A percentile compares a stretch with the other conserved stretches of the same genome.
phyloP scores from a whole-genome alignment of 2,888 invertebrate species.

The Lacanobia oleracea region DNA sequence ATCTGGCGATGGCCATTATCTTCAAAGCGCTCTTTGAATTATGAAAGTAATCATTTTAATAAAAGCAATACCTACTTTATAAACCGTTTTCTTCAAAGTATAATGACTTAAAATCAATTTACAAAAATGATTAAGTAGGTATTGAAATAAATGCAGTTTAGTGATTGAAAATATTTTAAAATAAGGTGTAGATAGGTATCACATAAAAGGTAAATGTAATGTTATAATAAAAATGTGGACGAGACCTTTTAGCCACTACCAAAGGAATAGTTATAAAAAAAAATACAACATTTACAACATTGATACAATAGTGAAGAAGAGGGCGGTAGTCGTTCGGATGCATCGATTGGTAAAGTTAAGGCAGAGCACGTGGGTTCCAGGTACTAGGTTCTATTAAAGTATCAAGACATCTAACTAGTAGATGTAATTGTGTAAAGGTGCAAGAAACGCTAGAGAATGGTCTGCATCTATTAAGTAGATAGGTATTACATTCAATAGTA shows the following conservation, averaged over 20 bases:
- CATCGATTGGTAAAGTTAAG: slow-evolving; percentile 81
- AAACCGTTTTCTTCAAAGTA: slow-evolving; percentile 15
- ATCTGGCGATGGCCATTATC: slow-evolving; percentile 2
- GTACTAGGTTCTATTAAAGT: slow-evolving; percentile 65
- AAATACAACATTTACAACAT: slow-evolving; percentile 83
- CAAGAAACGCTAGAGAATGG: slow-evolving; percentile 80
- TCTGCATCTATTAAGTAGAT: slow-evolving; percentile 73
- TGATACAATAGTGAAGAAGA: slow-evolving; percentile 90
- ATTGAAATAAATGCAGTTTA: slow-evolving; percentile 47
- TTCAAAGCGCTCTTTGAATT: slow-evolving; percentile 10
- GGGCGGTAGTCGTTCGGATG: slow-evolving; percentile 89
- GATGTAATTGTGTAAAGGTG: slow-evolving; percentile 74
- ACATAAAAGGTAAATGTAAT: slow-evolving; percentile 48
- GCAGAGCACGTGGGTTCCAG: slow-evolving; percentile 64
- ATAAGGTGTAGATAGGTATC: slow-evolving; percentile 48
- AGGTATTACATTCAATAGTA: slow-evolving; percentile 66
- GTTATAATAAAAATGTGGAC: slow-evolving; percentile 56
- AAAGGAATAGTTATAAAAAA: slow-evolving; percentile 64
- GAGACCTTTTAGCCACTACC: slow-evolving; percentile 70
- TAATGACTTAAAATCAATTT: slow-evolving; percentile 35
- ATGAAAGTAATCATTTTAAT: slow-evolving; percentile 8
- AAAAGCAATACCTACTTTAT: slow-evolving; percentile 36
- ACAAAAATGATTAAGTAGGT: slow-evolving; percentile 34
- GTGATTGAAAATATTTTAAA: slow-evolving; percentile 45
- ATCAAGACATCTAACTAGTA: slow-evolving; percentile 66